These are phyloP conservation scores for Geopemphigus sp. DNA, from an alignment of 1,140 invertebrate genomes.

Conservation along the genomic window DNA sequence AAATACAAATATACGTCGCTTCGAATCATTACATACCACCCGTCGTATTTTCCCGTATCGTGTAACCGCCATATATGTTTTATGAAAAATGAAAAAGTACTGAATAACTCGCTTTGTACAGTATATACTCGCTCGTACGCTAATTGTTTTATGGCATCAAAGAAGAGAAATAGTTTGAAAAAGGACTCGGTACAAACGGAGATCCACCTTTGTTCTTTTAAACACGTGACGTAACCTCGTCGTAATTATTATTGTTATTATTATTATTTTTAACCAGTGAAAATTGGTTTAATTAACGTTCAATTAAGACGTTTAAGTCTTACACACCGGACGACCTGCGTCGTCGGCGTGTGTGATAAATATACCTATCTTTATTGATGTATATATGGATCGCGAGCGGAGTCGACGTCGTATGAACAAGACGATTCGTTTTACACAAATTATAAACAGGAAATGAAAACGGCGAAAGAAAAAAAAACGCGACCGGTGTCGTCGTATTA, in stretches of 20 bases:
- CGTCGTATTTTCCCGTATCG: too few species aligned
- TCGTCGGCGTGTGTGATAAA: neutral
- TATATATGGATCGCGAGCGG: neutral
- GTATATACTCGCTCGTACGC: too few species aligned
- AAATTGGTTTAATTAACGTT: constrained; percentile 31
- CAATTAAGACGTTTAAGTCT: constrained; percentile 10
- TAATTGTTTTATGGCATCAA: too few species aligned
- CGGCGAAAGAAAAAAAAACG: neutral
- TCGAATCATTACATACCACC: too few species aligned
- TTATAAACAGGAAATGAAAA: constrained; percentile 12
- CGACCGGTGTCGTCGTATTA: neutral
- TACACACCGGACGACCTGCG: neutral
- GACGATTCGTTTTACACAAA: neutral
- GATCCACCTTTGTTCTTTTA: constrained; percentile 9
- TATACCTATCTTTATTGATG: too few species aligned
- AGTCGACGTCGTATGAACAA: neutral
- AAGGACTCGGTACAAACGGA: too few species aligned
- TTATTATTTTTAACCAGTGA: neutral
- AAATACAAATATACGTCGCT: too few species aligned
- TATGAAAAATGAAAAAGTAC: too few species aligned
- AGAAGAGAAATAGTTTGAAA: too few species aligned
- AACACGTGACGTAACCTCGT: neutral
- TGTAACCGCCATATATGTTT: too few species aligned
- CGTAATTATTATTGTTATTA: neutral
- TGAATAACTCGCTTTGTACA: too few species aligned